Conservation (phyloP, 2,888 invertebrate genomes). For the Hetaerina titia region DNA sequence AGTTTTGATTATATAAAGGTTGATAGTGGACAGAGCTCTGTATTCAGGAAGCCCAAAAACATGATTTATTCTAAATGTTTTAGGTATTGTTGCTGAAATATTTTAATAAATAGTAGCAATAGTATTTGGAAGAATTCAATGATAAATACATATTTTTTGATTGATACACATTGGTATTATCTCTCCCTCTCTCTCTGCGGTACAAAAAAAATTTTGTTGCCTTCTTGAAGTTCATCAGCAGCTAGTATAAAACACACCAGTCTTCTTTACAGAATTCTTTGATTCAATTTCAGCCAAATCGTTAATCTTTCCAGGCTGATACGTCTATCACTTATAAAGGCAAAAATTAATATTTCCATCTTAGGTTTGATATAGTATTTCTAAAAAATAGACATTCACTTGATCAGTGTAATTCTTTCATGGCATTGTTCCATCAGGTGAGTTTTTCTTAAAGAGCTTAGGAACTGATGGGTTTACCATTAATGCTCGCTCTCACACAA, state of each 20-base stretch:
- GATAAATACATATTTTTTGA: conserved; percentile 11
- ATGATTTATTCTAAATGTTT: neutral
- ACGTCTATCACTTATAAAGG: neutral
- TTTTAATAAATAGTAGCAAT: neutral
- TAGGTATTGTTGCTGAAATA: neutral
- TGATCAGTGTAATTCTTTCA: conserved; percentile 1
- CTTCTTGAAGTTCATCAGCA: neutral
- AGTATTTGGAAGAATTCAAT: neutral
- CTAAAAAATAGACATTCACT: conserved; percentile 18
- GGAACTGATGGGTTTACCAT: conserved; percentile 43
- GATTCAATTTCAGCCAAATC: neutral
- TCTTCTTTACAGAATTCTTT: neutral
- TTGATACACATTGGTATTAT: neutral
- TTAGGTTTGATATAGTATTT: neutral
- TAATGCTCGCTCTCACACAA: conserved; percentile 17
- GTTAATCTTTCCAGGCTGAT: neutral
- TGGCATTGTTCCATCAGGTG: conserved; percentile 30
- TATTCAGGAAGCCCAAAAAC: neutral
- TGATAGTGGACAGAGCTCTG: neutral
- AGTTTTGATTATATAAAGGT: neutral
- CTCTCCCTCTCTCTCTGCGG: neutral
- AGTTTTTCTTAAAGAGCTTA: conserved; percentile 43
- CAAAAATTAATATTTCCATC: neutral
- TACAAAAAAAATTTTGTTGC: neutral
- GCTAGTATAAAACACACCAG: neutral